A percentile compares a stretch with the other conserved stretches of the same genome.
These are phyloP conservation scores for Zaprionus tsacasi DNA, from an alignment of 1,140 invertebrate species.

Conservation along the genomic window DNA sequence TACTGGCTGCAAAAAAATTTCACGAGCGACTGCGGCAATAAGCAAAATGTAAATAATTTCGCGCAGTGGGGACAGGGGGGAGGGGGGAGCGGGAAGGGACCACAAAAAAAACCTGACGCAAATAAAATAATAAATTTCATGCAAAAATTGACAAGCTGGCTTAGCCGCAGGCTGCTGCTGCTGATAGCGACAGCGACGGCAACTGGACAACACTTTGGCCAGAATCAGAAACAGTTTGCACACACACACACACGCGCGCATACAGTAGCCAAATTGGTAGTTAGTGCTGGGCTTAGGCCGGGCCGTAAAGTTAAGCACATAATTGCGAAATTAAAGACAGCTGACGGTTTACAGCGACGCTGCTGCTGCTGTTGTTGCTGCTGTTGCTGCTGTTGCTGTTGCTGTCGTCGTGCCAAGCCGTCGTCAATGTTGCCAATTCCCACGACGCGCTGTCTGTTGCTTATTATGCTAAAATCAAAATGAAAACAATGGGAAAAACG, in stretches of 20 bases:
- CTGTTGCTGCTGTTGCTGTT: not conserved
- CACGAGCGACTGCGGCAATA: conserved; percentile 44
- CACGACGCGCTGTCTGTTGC: conserved; percentile 33
- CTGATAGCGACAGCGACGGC: conserved; percentile 37
- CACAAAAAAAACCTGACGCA: conserved; percentile 70
- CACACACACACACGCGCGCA: not conserved
- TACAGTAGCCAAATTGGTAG: conserved; percentile 74
- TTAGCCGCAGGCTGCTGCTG: conserved; percentile 60
- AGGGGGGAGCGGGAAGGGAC: conserved; percentile 22
- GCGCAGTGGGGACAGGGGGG: not conserved
- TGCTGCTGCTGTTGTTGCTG: not conserved
- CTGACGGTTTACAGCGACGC: conserved; percentile 29
- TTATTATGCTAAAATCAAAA: conserved; percentile 57
- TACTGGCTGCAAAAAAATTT: conserved; percentile 38
- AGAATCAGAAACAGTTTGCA: conserved; percentile 49
- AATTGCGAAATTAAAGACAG: conserved; percentile 79
- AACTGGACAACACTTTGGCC: conserved; percentile 39
- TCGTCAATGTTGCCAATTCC: conserved; percentile 28
- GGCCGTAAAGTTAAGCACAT: conserved; percentile 76
- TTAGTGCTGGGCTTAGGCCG: conserved; percentile 56
- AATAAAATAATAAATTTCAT: conserved; percentile 82
- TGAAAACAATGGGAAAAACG: conserved; percentile 65
- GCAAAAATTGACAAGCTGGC: conserved; percentile 80
- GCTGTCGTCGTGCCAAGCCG: not conserved
- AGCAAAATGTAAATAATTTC: conserved; percentile 81